Evolutionary conservation across 2,797 vertebrate species (phyloP).

Genomic region (Darevskia mixta): DNA sequence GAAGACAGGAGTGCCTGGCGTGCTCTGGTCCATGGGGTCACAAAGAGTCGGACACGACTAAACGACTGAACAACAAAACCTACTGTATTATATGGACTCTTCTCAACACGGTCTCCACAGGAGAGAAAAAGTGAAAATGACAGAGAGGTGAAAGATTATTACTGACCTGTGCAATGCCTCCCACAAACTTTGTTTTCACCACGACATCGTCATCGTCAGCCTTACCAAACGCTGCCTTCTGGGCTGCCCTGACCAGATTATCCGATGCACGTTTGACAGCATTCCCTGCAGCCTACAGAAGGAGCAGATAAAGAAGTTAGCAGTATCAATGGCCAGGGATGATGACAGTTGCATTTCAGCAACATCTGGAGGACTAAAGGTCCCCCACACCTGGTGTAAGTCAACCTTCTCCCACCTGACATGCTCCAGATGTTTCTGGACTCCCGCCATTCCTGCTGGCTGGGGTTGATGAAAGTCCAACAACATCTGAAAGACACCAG

Average conservation of each 20-base stretch:
- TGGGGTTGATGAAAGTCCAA: no score
- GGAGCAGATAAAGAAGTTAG: background rate
- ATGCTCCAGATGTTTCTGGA: no score
- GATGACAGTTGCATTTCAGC: no score
- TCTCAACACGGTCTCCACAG: background rate
- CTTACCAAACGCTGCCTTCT: constrained; percentile 97
- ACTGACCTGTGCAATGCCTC: constrained; percentile 97
- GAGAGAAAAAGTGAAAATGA: background rate
- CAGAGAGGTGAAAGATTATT: background rate
- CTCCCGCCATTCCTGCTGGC: no score
- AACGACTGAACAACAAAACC: no score
- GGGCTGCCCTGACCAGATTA: constrained; percentile 95
- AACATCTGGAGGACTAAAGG: background rate
- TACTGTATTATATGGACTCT: no score
- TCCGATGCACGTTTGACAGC: constrained; percentile 98
- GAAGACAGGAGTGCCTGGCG: no score
- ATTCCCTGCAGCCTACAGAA: constrained; percentile 90
- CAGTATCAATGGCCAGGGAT: background rate
- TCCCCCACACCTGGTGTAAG: no score
- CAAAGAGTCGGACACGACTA: no score
- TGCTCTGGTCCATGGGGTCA: no score
- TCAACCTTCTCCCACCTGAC: background rate
- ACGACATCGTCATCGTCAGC: constrained; percentile 93
- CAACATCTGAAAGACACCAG: no score
- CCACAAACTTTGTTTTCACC: constrained; percentile 98